Percentiles rank a stretch among this genome's conserved stretches.
These are phyloP conservation scores for Spermophilus dauricus DNA, from an alignment of 2,113 vertebrate genomes.

Conservation along the genomic window DNA sequence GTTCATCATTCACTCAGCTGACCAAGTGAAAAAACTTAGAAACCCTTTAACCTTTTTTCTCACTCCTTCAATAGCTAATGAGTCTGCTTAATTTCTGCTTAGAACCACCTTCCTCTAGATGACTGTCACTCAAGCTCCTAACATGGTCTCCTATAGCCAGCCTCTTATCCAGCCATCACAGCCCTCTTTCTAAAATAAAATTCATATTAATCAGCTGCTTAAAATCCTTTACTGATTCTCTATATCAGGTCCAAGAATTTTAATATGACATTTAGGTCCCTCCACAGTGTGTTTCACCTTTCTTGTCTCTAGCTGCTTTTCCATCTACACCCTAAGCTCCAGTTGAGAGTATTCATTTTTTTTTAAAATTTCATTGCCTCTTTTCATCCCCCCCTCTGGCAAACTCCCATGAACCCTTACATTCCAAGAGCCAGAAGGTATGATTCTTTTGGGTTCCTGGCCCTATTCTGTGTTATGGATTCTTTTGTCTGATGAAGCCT, in stretches of 20 bases:
- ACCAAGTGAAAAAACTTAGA: conserved; percentile 39
- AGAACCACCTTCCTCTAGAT: background rate
- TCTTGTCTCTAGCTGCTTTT: background rate
- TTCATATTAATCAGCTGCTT: background rate
- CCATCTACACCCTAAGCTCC: background rate
- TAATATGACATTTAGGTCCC: background rate
- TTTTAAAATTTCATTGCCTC: background rate
- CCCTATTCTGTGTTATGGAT: background rate
- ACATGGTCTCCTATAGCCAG: background rate
- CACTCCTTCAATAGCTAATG: background rate
- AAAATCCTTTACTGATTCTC: background rate
- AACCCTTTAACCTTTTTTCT: background rate
- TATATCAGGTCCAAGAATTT: background rate
- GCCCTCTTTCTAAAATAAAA: conserved; percentile 42
- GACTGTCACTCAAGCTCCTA: background rate
- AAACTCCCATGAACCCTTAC: background rate
- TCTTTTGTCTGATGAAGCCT: conserved; percentile 10
- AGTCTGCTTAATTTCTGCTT: conserved; percentile 10
- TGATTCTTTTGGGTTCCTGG: background rate
- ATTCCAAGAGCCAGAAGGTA: background rate
- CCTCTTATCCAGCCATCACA: background rate
- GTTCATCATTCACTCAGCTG: background rate
- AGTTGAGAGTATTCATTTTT: background rate
- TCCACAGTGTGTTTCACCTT: background rate
- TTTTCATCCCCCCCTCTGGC: background rate